Percentiles rank a stretch among this genome's conserved stretches.
Evolutionary conservation across 1,140 invertebrate species (phyloP).

Genomic region (Papilio aristodemus): DNA sequence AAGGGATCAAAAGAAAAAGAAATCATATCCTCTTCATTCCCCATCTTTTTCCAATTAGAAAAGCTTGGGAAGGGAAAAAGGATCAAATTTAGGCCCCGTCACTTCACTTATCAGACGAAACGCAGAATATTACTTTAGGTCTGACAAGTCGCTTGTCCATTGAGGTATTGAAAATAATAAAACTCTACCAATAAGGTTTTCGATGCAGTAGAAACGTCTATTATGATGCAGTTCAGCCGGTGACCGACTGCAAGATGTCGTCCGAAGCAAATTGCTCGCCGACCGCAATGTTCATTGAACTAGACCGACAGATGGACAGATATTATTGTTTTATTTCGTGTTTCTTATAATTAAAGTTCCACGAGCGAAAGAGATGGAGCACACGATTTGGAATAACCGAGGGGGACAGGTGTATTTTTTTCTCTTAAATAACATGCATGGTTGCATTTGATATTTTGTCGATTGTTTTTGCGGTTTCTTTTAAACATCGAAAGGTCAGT

Average conservation of each 20-base stretch:
- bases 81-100: too few relatives aligned
- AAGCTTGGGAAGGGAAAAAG: too few relatives aligned
- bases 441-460: slow-evolving; percentile 8
- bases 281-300: slow-evolving; percentile 47
- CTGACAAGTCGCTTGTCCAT: too few relatives aligned
- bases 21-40: too few relatives aligned
- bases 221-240: slow-evolving; percentile 24
- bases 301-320: slow-evolving; percentile 46
- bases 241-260: slow-evolving; percentile 44
- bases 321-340: slow-evolving; percentile 40
- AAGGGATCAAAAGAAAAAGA: too few relatives aligned
- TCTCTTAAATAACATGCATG: neutral
- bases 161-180: too few relatives aligned
- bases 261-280: slow-evolving; percentile 44
- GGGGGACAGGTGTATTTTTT: slow-evolving; percentile 8
- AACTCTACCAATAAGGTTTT: too few relatives aligned
- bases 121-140: too few relatives aligned
- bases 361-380: slow-evolving; percentile 28
- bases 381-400: neutral
- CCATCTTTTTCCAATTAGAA: too few relatives aligned
- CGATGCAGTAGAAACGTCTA: neutral
- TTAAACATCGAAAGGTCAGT: slow-evolving; percentile 24
- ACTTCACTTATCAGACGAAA: too few relatives aligned
- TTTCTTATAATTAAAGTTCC: slow-evolving; percentile 29
- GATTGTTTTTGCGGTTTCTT: slow-evolving; percentile 27